Base-by-base conservation (phyloP, 2,113 vertebrate genomes). In the Clupea harengus region DNA sequence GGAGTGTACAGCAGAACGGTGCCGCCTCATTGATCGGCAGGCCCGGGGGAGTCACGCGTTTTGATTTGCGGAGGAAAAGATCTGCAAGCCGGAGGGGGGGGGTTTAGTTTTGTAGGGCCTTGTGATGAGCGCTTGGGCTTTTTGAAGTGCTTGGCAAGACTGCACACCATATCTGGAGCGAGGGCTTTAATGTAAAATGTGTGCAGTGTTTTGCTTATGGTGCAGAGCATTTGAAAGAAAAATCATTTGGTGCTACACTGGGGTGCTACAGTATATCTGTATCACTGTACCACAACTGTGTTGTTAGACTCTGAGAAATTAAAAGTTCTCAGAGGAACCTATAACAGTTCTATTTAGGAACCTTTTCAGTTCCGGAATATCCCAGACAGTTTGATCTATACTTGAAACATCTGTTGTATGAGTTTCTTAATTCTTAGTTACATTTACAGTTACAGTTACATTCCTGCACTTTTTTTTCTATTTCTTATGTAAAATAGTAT, bases 21-120 rank as follows among this genome's bases (percentile, higher is more conserved):
- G 52, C 18, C 46, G 52, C 83, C 72, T 83, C 46, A 83, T 87
- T 82, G 82, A 87, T 47, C 45, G 72, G 25, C 28, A 15, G 72
- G 13, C 54, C 72, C 32, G 32, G 32, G 72, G 72, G 72, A 78
- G 28, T 18, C 2, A 13, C 13, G 11, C 15, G 25, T 39, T 78
- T 78, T 78, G 9, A 78, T 78, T 78, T 11, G 72, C 11, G 5
- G 72, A 20, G 54, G 22, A 20, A 60, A 20, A 60, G 72, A 28
- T 32, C 28, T 75, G 32, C 28, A 15, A 78, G 72, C 72, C 72
- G 15, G 72, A 15, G 72, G 72, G 72, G 67, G 72, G 13, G 72
- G 39, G 39, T 67, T 78, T 39, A 13, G 13, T 17, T 78, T 44
- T 78, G 25, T 44, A 78, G 72, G 39, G 72, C 39, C 11, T 17